phyloP scores from a whole-genome alignment of 2,888 invertebrate genomes.

The Steromphala cineraria region DNA sequence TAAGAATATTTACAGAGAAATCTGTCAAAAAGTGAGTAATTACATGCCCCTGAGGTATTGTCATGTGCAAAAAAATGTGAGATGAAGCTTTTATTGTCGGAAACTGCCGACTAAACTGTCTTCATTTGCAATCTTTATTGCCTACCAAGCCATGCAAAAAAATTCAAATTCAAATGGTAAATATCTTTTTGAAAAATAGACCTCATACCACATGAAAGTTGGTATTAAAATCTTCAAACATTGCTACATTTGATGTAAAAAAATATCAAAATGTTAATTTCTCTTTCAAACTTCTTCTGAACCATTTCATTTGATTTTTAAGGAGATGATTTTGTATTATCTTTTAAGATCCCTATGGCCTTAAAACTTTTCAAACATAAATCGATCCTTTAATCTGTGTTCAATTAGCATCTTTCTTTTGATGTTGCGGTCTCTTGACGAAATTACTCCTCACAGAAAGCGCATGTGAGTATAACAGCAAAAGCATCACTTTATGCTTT shows the following conservation, averaged over 20 bases:
- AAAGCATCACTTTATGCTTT: background rate
- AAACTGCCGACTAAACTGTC: background rate
- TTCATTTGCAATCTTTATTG: background rate
- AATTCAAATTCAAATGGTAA: too few relatives aligned
- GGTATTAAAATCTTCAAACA: too few relatives aligned
- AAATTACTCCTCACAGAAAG: conserved; percentile 5
- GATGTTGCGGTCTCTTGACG: background rate
- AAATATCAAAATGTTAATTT: background rate
- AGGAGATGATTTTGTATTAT: background rate
- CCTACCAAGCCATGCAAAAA: background rate
- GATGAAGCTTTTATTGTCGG: background rate
- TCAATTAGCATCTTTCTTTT: background rate
- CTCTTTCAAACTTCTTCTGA: background rate
- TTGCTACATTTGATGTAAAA: too few relatives aligned
- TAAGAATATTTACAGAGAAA: background rate
- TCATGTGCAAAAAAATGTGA: background rate
- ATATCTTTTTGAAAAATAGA: too few relatives aligned
- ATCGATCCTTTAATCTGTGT: conserved; percentile 14
- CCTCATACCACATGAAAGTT: too few relatives aligned
- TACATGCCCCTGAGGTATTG: background rate
- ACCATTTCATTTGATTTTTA: background rate
- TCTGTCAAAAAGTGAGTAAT: background rate
- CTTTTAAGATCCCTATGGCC: background rate
- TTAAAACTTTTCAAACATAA: conserved; percentile 14
- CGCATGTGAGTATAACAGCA: background rate